These are phyloP conservation scores for Chionodraco myersi DNA, from an alignment of 2,113 vertebrate genomes.

Conservation along the genomic window DNA sequence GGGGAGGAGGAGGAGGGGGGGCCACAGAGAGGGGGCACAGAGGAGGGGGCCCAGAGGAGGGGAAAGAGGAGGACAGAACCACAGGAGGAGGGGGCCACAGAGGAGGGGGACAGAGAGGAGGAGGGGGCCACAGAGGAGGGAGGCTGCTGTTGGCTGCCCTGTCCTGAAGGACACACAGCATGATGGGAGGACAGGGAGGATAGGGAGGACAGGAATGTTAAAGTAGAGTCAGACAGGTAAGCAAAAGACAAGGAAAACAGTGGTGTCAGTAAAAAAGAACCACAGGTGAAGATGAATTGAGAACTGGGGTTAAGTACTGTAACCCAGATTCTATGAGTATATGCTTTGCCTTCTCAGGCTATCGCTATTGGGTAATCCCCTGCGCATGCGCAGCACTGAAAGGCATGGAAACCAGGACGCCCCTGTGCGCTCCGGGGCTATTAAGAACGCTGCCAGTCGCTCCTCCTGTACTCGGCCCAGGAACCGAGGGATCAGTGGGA, in stretches of 20 bases:
- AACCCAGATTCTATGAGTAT: too few relatives aligned
- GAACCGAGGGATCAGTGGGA: too few relatives aligned
- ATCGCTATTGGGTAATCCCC: too few relatives aligned
- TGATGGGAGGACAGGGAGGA: neutral
- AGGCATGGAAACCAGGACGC: too few relatives aligned
- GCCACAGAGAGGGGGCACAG: too few relatives aligned
- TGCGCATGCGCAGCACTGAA: too few relatives aligned
- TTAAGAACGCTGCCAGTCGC: too few relatives aligned
- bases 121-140: slow-evolving; percentile 46
- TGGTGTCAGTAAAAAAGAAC: neutral
- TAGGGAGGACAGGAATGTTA: neutral
- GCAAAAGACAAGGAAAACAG: neutral
- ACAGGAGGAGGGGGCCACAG: slow-evolving; percentile 22
- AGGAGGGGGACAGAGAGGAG: slow-evolving; percentile 88
- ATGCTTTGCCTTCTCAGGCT: too few relatives aligned
- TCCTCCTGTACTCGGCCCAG: too few relatives aligned
- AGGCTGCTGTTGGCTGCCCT: slow-evolving; percentile 82
- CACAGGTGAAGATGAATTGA: neutral
- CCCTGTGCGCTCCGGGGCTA: too few relatives aligned
- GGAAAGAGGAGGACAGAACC: slow-evolving; percentile 79
- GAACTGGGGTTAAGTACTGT: neutral
- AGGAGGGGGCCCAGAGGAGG: slow-evolving; percentile 86
- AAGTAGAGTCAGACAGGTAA: neutral
- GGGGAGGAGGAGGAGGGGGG: too few relatives aligned
- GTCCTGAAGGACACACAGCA: slow-evolving; percentile 72